Evolutionary conservation across 2,888 invertebrate species (phyloP).

Genomic region (Synanthedon andrenaeformis): DNA sequence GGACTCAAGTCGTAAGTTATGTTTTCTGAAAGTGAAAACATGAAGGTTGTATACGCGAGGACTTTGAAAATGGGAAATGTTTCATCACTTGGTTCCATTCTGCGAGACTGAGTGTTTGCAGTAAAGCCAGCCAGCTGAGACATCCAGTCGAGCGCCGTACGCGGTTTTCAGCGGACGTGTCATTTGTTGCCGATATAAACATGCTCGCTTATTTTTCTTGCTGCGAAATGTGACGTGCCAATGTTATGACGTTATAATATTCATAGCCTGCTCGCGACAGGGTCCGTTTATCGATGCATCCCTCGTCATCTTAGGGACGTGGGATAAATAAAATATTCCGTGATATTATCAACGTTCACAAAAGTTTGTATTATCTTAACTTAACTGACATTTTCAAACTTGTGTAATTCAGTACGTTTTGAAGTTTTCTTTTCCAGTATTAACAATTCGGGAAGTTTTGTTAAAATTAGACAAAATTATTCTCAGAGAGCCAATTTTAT

Average conservation of each 20-base stretch:
- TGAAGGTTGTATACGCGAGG: slow-evolving; percentile 9
- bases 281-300: not conserved
- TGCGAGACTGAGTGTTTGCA: slow-evolving; percentile 21
- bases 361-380: no score
- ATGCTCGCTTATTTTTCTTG: not conserved
- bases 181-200: not conserved
- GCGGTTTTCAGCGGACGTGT: slow-evolving; percentile 39
- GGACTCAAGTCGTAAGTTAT: not conserved
- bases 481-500: no score
- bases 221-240: not conserved
- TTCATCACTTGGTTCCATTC: slow-evolving; percentile 17
- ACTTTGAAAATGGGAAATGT: slow-evolving; percentile 38
- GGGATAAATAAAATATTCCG: no score
- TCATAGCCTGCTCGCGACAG: not conserved
- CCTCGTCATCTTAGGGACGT: not conserved
- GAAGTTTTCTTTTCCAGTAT: no score
- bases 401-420: no score
- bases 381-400: not conserved
- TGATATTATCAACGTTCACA: no score
- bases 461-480: no score
- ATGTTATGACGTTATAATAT: not conserved
- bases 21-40: not conserved
- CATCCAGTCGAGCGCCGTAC: slow-evolving; percentile 29
- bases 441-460: no score
- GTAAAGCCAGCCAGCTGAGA: slow-evolving; percentile 15